phyloP scores from a whole-genome alignment of 2,113 vertebrate species.

The Thymallus thymallus region DNA sequence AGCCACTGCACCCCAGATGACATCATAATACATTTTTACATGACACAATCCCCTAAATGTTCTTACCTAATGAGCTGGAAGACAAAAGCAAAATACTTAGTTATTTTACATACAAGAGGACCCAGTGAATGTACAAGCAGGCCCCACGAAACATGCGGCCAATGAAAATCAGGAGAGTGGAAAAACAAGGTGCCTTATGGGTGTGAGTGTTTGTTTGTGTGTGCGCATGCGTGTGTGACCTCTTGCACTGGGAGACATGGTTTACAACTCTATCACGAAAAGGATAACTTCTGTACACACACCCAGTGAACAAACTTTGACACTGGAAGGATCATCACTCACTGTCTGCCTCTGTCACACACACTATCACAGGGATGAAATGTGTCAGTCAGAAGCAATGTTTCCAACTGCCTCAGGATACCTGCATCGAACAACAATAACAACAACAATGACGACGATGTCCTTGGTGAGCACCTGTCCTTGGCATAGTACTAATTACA shows the following conservation, averaged over 20 bases:
- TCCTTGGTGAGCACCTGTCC: neutral
- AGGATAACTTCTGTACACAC: neutral
- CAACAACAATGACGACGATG: neutral
- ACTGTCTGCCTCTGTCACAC: neutral
- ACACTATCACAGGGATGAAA: neutral
- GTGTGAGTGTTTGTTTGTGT: neutral
- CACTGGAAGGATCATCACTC: neutral
- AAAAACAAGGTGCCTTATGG: neutral
- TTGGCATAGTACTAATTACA: neutral
- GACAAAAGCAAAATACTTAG: neutral
- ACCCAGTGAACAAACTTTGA: neutral
- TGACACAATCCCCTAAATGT: neutral
- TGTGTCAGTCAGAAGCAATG: no score
- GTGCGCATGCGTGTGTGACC: neutral
- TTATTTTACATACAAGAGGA: neutral
- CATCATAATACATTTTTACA: conserved; percentile 1
- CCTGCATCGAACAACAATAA: neutral
- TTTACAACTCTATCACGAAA: neutral
- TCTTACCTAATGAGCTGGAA: neutral
- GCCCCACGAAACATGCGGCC: neutral
- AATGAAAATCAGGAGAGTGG: neutral
- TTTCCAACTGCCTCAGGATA: neutral
- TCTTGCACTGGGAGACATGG: neutral
- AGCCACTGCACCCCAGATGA: neutral
- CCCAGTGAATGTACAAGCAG: neutral